phyloP scores from a whole-genome alignment of 2,113 vertebrate species.

The Ceyx melanurus region DNA sequence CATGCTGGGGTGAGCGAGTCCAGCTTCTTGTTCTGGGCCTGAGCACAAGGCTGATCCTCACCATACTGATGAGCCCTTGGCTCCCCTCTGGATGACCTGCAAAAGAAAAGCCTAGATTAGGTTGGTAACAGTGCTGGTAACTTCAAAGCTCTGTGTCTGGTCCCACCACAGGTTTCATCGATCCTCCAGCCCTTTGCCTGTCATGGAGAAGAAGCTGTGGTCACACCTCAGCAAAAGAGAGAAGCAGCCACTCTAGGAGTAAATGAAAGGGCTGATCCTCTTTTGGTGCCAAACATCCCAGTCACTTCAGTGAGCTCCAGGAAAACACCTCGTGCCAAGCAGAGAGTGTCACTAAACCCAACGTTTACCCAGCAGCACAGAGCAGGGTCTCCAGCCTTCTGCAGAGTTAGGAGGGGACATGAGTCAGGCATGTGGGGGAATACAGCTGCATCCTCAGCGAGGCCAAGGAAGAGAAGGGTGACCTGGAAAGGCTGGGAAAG shows the following conservation, averaged over 20 bases:
- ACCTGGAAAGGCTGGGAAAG: background rate
- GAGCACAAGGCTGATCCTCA: background rate
- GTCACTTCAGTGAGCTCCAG: background rate
- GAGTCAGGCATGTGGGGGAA: background rate
- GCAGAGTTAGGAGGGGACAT: background rate
- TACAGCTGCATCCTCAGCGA: accelerated
- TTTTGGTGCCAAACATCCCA: background rate
- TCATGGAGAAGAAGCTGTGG: background rate
- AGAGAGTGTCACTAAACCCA: background rate
- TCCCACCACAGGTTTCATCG: accelerated
- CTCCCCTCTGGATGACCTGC: background rate
- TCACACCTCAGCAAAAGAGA: background rate
- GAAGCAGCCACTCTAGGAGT: background rate
- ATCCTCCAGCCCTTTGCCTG: accelerated
- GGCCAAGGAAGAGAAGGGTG: background rate
- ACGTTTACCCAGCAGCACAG: background rate
- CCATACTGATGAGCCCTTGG: accelerated
- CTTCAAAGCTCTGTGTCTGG: background rate
- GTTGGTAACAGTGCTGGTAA: background rate
- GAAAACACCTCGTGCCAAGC: background rate
- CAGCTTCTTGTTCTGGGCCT: background rate
- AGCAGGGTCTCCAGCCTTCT: background rate
- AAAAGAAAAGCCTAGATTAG: background rate
- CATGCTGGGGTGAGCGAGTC: accelerated
- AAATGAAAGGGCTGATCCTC: background rate